Percentiles rank a stretch among this genome's conserved stretches.
Evolutionary conservation across 2,113 vertebrate genomes (phyloP).

Genomic region (Xyrauchen texanus): DNA sequence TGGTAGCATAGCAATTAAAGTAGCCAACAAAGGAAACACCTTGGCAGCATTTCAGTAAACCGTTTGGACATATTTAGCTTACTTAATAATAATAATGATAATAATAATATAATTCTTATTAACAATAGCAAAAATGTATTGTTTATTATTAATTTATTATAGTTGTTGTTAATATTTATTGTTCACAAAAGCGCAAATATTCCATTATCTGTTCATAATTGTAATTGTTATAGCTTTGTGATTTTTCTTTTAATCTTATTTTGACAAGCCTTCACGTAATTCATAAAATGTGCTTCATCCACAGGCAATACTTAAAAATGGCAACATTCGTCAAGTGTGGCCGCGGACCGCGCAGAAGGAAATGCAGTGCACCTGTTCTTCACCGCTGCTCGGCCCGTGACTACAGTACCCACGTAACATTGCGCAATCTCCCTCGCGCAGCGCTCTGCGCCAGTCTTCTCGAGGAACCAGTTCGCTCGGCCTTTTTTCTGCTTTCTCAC

Average conservation of each 20-base stretch:
- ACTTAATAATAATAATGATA: no score
- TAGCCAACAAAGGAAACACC: no score
- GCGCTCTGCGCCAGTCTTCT: slow-evolving; percentile 75
- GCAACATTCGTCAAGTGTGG: background rate
- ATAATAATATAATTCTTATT: no score
- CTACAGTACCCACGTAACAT: slow-evolving; percentile 78
- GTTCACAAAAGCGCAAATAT: background rate
- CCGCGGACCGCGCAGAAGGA: slow-evolving; percentile 22
- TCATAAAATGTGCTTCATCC: background rate
- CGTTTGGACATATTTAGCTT: no score
- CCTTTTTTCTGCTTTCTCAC: slow-evolving; percentile 70
- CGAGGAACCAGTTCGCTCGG: slow-evolving; percentile 72
- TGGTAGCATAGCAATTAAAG: no score
- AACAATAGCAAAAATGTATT: no score
- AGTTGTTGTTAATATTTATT: no score
- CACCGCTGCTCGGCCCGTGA: slow-evolving; percentile 51
- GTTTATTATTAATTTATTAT: no score
- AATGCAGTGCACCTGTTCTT: slow-evolving; percentile 73
- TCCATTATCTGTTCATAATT: background rate
- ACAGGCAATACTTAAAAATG: background rate
- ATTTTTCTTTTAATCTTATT: background rate
- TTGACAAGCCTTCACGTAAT: no score
- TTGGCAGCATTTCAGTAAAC: no score
- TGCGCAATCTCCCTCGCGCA: slow-evolving; percentile 65
- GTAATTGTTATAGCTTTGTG: background rate